Evolutionary conservation across 2,113 vertebrate species (phyloP).

Genomic region (Toxotes chatareus): DNA sequence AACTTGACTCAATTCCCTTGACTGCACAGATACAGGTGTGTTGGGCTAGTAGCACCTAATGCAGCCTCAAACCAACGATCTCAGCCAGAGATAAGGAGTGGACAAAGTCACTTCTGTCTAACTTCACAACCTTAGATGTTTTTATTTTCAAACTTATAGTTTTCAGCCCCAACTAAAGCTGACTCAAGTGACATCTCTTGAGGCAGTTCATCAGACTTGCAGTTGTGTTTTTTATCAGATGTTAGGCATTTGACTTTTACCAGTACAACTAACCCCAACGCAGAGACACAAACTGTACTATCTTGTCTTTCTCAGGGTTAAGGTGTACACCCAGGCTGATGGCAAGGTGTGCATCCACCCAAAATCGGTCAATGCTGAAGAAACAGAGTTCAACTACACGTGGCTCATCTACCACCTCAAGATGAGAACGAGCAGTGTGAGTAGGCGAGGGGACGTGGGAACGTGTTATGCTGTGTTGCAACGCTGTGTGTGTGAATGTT

Average conservation of each 20-base stretch:
- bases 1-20: neutral
- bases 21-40: neutral
- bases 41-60: neutral
- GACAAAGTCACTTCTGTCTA: neutral
- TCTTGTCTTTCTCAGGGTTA: conserved; percentile 83
- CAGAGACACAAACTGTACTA: neutral
- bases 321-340: conserved; percentile 94
- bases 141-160: too few relatives aligned
- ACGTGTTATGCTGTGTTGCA: neutral
- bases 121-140: neutral
- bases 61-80: neutral
- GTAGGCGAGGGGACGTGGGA: conserved; percentile 63
- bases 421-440: conserved; percentile 97
- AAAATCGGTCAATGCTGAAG: conserved; percentile 96
- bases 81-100: neutral
- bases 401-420: conserved; percentile 99
- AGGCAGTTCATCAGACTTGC: too few relatives aligned
- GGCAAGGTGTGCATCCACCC: conserved; percentile 95
- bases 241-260: neutral
- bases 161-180: neutral
- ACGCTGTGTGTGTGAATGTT: neutral
- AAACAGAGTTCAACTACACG: conserved; percentile 91
- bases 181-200: neutral
- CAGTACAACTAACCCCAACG: neutral
- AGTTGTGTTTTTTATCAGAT: too few relatives aligned